Percentiles rank a stretch among this genome's conserved stretches.
Evolutionary conservation across 2,113 vertebrate species (phyloP).

Genomic region (Grammomys dolichurus): DNA sequence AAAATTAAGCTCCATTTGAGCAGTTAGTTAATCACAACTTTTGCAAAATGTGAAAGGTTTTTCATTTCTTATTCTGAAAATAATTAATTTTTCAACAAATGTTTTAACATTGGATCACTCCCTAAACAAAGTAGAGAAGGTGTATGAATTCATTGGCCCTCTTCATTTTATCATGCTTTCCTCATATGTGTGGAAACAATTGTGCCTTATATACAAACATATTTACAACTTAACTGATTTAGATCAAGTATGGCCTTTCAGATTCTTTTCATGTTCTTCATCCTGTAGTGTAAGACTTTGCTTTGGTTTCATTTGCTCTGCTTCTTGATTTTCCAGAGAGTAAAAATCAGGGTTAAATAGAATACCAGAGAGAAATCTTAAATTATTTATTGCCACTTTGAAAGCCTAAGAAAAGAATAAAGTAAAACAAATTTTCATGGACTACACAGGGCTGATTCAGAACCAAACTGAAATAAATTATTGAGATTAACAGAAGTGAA

Average conservation of each 20-base stretch:
- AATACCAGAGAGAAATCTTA: conserved; percentile 25
- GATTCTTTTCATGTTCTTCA: not conserved
- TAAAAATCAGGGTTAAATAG: not conserved
- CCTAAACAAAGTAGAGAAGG: not conserved
- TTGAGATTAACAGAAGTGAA: conserved; percentile 60
- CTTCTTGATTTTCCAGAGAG: conserved; percentile 21
- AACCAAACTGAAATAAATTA: conserved; percentile 63
- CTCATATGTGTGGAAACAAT: not conserved
- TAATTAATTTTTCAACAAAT: not conserved
- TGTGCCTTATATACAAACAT: conserved; percentile 21
- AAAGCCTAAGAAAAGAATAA: conserved; percentile 15
- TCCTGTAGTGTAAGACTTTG: not conserved
- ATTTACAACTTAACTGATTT: not conserved
- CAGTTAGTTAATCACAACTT: not conserved
- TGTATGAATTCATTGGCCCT: not conserved
- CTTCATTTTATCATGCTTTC: not conserved
- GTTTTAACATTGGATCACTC: not conserved
- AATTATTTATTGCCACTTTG: not conserved
- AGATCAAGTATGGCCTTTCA: not conserved
- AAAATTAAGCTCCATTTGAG: conserved; percentile 15
- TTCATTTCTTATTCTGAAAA: not conserved
- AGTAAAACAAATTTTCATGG: conserved; percentile 32
- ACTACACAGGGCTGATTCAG: conserved; percentile 8
- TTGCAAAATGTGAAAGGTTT: not conserved
- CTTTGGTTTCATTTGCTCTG: not conserved